A percentile compares a stretch with the other conserved stretches of the same genome.
phyloP scores from a whole-genome alignment of 2,113 vertebrate genomes.

The Colinus virginianus region DNA sequence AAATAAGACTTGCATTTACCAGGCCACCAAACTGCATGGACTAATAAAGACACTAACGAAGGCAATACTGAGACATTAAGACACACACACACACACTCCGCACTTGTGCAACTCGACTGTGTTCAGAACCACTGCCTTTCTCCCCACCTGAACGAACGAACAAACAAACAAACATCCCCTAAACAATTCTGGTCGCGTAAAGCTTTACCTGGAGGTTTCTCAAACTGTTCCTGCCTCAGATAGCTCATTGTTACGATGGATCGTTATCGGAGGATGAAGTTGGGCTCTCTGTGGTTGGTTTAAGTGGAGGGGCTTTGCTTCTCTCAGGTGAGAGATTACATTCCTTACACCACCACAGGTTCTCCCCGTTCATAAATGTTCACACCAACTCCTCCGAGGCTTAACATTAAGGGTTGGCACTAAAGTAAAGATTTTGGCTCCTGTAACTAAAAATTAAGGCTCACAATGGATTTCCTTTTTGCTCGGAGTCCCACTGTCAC shows the following conservation, averaged over 20 bases:
- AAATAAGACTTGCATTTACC: conserved; percentile 74
- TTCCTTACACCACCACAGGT: conserved; percentile 30
- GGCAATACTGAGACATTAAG: conserved; percentile 74
- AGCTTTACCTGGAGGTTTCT: conserved; percentile 52
- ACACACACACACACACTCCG: conserved; percentile 42
- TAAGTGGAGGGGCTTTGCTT: conserved; percentile 41
- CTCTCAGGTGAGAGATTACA: conserved; percentile 43
- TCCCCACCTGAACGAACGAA: background rate
- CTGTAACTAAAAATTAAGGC: conserved; percentile 74
- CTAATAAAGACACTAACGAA: conserved; percentile 61
- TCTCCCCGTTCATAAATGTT: background rate
- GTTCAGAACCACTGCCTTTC: conserved; percentile 57
- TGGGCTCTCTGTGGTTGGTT: background rate
- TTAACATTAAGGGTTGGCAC: conserved; percentile 58
- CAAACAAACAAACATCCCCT: conserved; percentile 32
- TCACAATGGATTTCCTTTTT: conserved; percentile 26
- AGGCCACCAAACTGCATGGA: conserved; percentile 66
- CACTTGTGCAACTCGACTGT: conserved; percentile 68
- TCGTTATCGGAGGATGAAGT: conserved; percentile 15
- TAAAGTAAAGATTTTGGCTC: conserved; percentile 64
- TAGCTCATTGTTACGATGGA: background rate
- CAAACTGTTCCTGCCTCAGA: background rate
- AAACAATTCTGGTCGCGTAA: conserved; percentile 56
- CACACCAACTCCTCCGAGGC: conserved; percentile 28
- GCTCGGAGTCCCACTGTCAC: background rate